A percentile compares a stretch with the other conserved stretches of the same genome.
These are phyloP conservation scores for Pitta sordida DNA, from an alignment of 2,113 vertebrate species.

Conservation along the genomic window DNA sequence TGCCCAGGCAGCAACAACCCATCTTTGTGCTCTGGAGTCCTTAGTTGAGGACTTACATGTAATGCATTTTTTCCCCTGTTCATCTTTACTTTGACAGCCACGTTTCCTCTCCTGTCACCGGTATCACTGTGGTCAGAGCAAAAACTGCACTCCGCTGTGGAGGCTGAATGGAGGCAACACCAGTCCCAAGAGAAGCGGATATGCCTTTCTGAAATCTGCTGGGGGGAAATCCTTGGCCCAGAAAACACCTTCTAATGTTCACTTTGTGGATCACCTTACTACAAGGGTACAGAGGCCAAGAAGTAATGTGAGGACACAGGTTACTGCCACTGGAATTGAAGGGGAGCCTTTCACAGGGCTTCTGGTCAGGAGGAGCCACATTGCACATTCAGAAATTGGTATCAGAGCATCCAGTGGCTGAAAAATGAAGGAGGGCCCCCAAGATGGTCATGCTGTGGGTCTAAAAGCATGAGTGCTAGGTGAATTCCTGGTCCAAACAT, in stretches of 20 bases:
- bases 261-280: not conserved
- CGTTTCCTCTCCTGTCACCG: not conserved
- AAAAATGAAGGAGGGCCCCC: not conserved
- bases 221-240: not conserved
- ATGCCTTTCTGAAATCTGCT: not conserved
- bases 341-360: not conserved
- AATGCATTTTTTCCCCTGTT: not conserved
- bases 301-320: not conserved
- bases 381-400: not conserved
- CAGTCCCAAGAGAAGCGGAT: not conserved
- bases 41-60: rapidly evolving
- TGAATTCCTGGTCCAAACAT: not conserved
- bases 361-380: rapidly evolving
- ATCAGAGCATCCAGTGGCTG: not conserved
- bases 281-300: not conserved
- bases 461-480: not conserved
- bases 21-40: not conserved
- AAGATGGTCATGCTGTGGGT: not conserved
- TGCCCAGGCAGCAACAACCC: rapidly evolving
- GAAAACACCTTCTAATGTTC: not conserved
- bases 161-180: not conserved
- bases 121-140: not conserved
- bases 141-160: not conserved
- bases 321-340: not conserved
- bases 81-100: not conserved